Evolutionary conservation across 2,888 invertebrate genomes (phyloP), one percentile per base, ranked within the genome.

Genomic region (Dasypolia templi): DNA sequence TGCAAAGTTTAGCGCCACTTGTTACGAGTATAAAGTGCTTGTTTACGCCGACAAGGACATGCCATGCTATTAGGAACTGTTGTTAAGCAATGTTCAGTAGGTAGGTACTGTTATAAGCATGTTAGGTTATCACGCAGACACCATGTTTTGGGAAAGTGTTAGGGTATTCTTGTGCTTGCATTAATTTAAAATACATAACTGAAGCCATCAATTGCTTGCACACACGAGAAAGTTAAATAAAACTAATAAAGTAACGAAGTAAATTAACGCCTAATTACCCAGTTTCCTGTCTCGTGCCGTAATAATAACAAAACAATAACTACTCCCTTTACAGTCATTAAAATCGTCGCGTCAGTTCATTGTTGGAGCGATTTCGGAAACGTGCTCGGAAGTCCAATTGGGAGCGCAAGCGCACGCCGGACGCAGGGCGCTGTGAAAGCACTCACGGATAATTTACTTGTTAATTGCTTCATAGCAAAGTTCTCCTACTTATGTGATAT

Each of bases 361-460:
- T 88, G 92, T 88, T 89, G 92, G 91, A 91, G 90, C 91, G 94
- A 94, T 95, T 95, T 96, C 95, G 95, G 96, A 96, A 95, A 93
- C 92, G 90, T 91, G 89, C 91, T 96, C 95, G 96, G 96, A 96
- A 96, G 96, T 96, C 91, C 96, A 96, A 96, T 96, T 96, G 95
- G 93, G 96, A 92, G 92, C 95, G 92, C 91, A 91, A 79, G 91
- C 91, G 89, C 90, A 89, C 89, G 90, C 95, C 95, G 96, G 96
- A 95, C 93, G 95, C 92, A 91, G 91, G 91, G 90, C 91, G 89
- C 92, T 93, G 94, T 95, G 93, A 94, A 95, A 95, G 95, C 92
- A 91, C 93, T 93, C 90, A 88, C 86, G 83, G 83, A 88, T 92
- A 91, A 93, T 93, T 92, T 93, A 88, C 89, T 90, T 88, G 89